Evolutionary conservation across 2,797 vertebrate species (phyloP).

Genomic region (Spatula clypeata): DNA sequence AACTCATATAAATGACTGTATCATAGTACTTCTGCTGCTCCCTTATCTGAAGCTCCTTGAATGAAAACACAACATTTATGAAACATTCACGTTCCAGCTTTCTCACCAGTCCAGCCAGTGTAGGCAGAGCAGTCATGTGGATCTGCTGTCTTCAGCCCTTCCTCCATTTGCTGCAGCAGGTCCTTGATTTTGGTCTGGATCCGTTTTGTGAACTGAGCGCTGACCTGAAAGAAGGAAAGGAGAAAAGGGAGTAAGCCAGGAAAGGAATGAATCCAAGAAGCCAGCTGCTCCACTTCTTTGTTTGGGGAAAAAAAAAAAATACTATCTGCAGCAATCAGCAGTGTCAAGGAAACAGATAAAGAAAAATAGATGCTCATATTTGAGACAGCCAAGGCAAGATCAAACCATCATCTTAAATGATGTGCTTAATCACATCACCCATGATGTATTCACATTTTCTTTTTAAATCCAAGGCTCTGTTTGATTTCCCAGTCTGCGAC

Average conservation of each 20-base stretch:
- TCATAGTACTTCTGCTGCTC: background rate
- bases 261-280: background rate
- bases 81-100: background rate
- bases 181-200: slow-evolving; percentile 95
- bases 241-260: background rate
- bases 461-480: background rate
- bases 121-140: slow-evolving; percentile 96
- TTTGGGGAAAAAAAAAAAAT: background rate
- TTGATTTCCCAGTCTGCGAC: background rate
- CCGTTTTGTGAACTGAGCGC: slow-evolving; percentile 86
- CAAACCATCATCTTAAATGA: background rate
- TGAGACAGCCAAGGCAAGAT: background rate
- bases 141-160: slow-evolving; percentile 95
- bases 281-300: background rate
- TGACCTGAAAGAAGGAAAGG: slow-evolving; percentile 84
- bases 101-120: slow-evolving; percentile 96
- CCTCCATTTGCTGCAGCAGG: slow-evolving; percentile 96
- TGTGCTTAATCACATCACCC: background rate
- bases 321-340: background rate
- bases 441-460: background rate
- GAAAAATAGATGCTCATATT: background rate
- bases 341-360: background rate
- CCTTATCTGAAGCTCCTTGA: background rate
- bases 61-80: background rate
- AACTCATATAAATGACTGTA: background rate